Base-by-base conservation (phyloP, 2,797 vertebrate species). In the Otus scops region DNA sequence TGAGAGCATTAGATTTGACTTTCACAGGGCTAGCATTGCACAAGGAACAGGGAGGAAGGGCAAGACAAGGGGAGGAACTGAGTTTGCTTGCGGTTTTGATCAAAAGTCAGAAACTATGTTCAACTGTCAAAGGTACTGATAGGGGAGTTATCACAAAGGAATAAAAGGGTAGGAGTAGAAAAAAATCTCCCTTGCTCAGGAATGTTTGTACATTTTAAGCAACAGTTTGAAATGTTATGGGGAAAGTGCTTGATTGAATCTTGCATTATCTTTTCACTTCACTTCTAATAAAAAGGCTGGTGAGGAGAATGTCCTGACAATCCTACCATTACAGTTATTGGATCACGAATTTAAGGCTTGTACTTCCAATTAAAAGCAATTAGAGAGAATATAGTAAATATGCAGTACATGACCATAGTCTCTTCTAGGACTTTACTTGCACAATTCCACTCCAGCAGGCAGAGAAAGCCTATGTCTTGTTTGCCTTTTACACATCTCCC, bases 201-300 rank as follows among this genome's bases (percentile, higher is more conserved):
- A 76, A 93, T 84, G 76, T 95, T 94, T 96, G 50, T 65, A 92
- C 43, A 45, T 84, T 94, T 87, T 75, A 92, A 92, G 77, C 45
- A 67, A 92, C 81, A 91, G 50, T 50, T 94, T 92, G 87, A 95
- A 85, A 88, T 22, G 20, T 56, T 50, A 85, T 13, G 5, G 32
- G 57, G 80, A 85, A 92, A 93, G 92, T 11, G 43, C 57, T 34
- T 68, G 45, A 34, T 63, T 80, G 82, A 81, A 9, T 30, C 63
- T 24, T 67, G 61, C 51, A 83, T 95, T 90, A 86, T 65, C 88
- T 87, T 92, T 88, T 77, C 34, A 47, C 57, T 76, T 64, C 26
- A 15, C 32, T 30, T 38, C 67, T 28, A 54, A 21, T 78, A 23
- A 36, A 50, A 54, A 57, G 18, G 34, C 30, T 79, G 60, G 19